Evolutionary conservation across 1,140 invertebrate species (phyloP).

Genomic region (Drosophila nannoptera): DNA sequence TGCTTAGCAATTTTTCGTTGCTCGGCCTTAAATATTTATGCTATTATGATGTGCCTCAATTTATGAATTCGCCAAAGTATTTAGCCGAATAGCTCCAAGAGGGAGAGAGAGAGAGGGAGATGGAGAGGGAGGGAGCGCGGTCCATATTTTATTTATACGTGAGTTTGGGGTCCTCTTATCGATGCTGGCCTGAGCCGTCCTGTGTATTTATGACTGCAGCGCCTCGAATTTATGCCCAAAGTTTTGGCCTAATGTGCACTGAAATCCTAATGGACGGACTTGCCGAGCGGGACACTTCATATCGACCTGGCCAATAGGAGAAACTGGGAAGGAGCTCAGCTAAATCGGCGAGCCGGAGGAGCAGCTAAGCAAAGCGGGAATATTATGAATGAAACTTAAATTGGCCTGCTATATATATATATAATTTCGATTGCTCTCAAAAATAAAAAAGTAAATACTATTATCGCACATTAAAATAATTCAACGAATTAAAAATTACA

Average conservation of each 20-base stretch:
- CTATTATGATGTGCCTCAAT: conserved; percentile 62
- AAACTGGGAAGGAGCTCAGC: conserved; percentile 9
- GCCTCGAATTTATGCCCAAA: conserved; percentile 67
- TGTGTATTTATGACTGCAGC: conserved; percentile 57
- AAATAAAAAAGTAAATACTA: too few relatives aligned
- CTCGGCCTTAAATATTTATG: conserved; percentile 70
- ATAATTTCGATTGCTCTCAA: too few relatives aligned
- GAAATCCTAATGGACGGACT: conserved; percentile 52
- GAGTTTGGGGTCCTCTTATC: conserved; percentile 39
- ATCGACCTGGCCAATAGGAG: background rate
- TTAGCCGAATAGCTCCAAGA: conserved; percentile 70
- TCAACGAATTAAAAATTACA: too few relatives aligned
- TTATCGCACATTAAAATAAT: too few relatives aligned
- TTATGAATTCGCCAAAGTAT: conserved; percentile 77
- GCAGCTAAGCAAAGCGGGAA: background rate
- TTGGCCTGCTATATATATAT: too few relatives aligned
- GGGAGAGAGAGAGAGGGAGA: conserved; percentile 1
- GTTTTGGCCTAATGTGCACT: conserved; percentile 62
- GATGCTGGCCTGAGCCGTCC: conserved; percentile 42
- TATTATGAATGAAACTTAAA: too few relatives aligned
- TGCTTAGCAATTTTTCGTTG: conserved; percentile 43
- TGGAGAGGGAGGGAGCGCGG: conserved; percentile 26
- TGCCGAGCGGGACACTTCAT: conserved; percentile 21
- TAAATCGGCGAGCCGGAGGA: background rate
- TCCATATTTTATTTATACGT: conserved; percentile 64